Percentiles rank a stretch among this genome's conserved stretches.
phyloP scores from a whole-genome alignment of 1,140 invertebrate genomes.

The Pissodes strobi region DNA sequence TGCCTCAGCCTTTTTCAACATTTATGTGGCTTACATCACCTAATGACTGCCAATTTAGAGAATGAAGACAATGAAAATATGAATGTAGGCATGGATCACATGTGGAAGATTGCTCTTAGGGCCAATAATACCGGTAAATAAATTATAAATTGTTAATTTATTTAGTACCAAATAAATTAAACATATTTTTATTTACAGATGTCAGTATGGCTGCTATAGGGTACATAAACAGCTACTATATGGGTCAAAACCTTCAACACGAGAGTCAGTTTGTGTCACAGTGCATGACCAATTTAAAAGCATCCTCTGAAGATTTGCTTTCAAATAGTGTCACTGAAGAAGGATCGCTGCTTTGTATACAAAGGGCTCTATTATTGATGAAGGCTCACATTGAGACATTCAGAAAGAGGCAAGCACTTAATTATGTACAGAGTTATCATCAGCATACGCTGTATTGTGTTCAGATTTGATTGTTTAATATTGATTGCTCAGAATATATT shows the following conservation, averaged over 20 bases:
- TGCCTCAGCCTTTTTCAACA: slow-evolving; percentile 90
- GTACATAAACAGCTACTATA: slow-evolving; percentile 90
- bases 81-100: slow-evolving; percentile 85
- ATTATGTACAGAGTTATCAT: no score
- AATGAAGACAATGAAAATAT: slow-evolving; percentile 57
- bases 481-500: no score
- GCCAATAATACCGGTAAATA: slow-evolving; percentile 76
- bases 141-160: not conserved
- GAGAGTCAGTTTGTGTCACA: slow-evolving; percentile 90
- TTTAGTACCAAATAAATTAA: no score
- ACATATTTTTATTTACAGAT: slow-evolving; percentile 63
- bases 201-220: slow-evolving; percentile 93
- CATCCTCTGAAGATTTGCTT: slow-evolving; percentile 74
- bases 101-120: slow-evolving; percentile 90
- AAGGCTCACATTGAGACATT: slow-evolving; percentile 94
- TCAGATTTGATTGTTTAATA: no score
- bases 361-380: slow-evolving; percentile 82
- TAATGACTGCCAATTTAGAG: slow-evolving; percentile 64
- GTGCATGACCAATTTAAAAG: slow-evolving; percentile 87
- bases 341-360: slow-evolving; percentile 83
- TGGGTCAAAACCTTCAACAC: slow-evolving; percentile 85
- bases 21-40: slow-evolving; percentile 80
- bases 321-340: slow-evolving; percentile 61
- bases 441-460: no score
- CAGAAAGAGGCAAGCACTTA: slow-evolving; percentile 72